Evolutionary conservation across 2,888 invertebrate species (phyloP), one percentile per base, ranked within the genome.

Genomic region (Drosophila engyochracea): DNA sequence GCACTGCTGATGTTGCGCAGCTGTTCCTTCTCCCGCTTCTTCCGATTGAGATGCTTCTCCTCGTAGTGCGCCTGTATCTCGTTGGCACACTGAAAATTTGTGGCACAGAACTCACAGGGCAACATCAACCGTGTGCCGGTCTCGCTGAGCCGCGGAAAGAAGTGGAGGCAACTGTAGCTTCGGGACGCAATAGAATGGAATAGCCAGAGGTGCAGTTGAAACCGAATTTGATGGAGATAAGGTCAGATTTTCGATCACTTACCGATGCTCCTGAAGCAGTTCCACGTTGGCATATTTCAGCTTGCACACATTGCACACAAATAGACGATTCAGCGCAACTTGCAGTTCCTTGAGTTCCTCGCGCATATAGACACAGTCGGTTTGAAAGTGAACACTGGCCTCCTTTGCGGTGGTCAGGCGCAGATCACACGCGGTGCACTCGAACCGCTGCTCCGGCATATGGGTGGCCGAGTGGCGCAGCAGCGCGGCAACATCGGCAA

Each of bases 361-460:
- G 6, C 92, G 84, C 73, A 91, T 87, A 44, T 91, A 92, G 4
- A 92, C 90, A 69, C 93, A 93, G 52, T 93, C 93, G 2, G 90
- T 94, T 80, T 95, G 94, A 94, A 95, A 95, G 72, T 95, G 95
- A 6, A 94, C 92, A 12, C 94, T 93, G 28, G 95, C 95, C 44
- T 94, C 93, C 41, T 94, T 94, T 55, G 94, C 94, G 0, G 95
- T 95, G 93, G 76, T 94, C 94, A 84, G 92, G 74, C 74, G 92
- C 89, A 83, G 93, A 76, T 91, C 94, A 93, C 85, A 94, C 83
- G 81, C 94, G 91, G 84, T 85, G 63, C 93, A 93, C 65, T 93
- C 92, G 63, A 92, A 93, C 0, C 92, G 92, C 3, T 85, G 81
- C 33, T 84, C 83, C 0, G 92, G 91, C 63, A 89, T 74, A 75